Evolutionary conservation across 2,888 invertebrate genomes (phyloP).

Genomic region (Agrilus biguttatus): DNA sequence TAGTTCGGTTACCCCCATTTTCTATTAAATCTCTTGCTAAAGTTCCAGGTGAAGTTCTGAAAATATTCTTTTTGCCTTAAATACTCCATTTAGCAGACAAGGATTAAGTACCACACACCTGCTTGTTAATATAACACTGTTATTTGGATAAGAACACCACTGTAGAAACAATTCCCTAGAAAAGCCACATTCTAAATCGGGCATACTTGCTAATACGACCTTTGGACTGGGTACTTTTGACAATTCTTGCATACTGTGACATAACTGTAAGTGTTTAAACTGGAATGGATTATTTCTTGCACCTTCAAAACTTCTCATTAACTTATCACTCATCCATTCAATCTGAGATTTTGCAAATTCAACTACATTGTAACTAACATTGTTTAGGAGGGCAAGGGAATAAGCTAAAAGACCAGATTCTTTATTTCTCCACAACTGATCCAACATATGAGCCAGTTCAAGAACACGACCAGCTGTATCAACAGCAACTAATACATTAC

Average conservation of each 20-base stretch:
- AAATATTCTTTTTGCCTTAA: constrained; percentile 2
- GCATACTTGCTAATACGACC: constrained; percentile 88
- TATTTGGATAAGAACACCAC: constrained; percentile 85
- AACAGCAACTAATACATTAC: constrained; percentile 89
- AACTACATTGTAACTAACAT: constrained; percentile 95
- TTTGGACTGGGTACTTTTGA: constrained; percentile 78
- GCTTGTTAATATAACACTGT: constrained; percentile 88
- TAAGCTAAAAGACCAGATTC: constrained; percentile 93
- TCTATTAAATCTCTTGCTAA: constrained; percentile 67
- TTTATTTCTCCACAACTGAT: constrained; percentile 86
- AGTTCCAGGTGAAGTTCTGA: constrained; percentile 66
- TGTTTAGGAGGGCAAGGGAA: constrained; percentile 83
- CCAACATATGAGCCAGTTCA: constrained; percentile 92
- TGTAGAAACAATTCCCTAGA: constrained; percentile 86
- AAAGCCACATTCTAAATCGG: constrained; percentile 92
- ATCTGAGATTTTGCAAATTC: constrained; percentile 98
- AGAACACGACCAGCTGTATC: constrained; percentile 95
- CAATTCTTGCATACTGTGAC: constrained; percentile 83
- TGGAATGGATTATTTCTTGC: constrained; percentile 91
- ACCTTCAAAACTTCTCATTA: constrained; percentile 84
- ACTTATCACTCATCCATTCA: constrained; percentile 99
- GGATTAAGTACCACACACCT: constrained; percentile 32
- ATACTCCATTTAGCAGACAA: neutral
- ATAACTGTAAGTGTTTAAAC: constrained; percentile 83
- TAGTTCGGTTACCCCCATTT: constrained; percentile 54